Base-by-base conservation (phyloP, 2,113 vertebrate species). In the Ascaphus truei region DNA sequence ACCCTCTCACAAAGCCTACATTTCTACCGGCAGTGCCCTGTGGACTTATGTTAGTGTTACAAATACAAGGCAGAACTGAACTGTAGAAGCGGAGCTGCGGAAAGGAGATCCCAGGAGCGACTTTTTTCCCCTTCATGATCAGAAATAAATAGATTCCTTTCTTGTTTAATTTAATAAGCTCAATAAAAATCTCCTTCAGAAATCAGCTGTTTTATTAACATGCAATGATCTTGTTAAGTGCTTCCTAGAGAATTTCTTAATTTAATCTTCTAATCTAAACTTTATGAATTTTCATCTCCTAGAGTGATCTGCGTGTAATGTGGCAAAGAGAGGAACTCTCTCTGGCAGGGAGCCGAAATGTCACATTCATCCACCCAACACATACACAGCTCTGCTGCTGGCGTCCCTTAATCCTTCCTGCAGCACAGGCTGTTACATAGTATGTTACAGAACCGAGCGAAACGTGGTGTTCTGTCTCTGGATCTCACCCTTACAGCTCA, bases 261-360 rank as follows among this genome's bases (percentile, higher is more conserved):
- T 56, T 67, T 36, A 67, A 33, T 67, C 37, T 56, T 67, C 50
- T 67, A 30, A 67, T 57, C 37, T 56, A 47, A 45, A 57, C 16
- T 57, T 67, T 67, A 67, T 67, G 51, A 67, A 57, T 56, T 67
- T 67, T 41, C 64, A 43, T 67, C 27, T 57, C 31, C 36, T 56
- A 20, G 37, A 23, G 34, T 37, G 33, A 43, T 25, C 12, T 55
- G 25, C 7, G 16, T 25, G 63, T 41, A 27, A 26, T 5, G 37
- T 16, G 26, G 23, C 2, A 3, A 23, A 18, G 51, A 55, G 29
- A 15, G n/a, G 11, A 2, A 47, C 4, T 10, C 29, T 36, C 7
- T 20, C 30, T 20, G 30, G n/a, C 25, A 8, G 3, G 22, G 30
- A 34, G 16, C 53, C 7, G 2, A 34, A 36, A 34, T 22, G n/a